Base-by-base conservation (phyloP, 1,140 invertebrate species). In the Doryteuthis pealeii region DNA sequence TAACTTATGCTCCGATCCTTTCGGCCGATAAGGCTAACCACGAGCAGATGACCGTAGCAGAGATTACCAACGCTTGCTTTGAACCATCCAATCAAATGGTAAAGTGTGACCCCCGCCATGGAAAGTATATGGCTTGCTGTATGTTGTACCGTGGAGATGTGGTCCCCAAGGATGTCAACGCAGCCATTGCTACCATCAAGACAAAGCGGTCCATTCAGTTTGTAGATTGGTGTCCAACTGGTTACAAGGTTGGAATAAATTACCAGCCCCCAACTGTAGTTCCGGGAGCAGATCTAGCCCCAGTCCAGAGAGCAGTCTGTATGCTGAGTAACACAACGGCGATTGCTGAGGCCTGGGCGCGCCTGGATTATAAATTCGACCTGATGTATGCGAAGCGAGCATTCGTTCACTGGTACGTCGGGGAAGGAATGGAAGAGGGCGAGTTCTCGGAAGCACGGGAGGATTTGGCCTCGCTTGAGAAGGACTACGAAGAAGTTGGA, bases 141-240 rank as follows among this genome's bases (percentile, higher is more conserved):
- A 69, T 87, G 73, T 76, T 85, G 45, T 86, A 82, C 74, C 72
- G 84, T 33, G 84, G 84, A 4, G 3, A 80, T 68, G 76, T 80
- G 26, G 72, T 74, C 8, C 77, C 77, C 30, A 95, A 95, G 83
- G 94, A 94, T 85, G 94, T 95, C 70, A 95, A 95, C 84, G 92
- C 93, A 15, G 93, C 94, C 32, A 94, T 95, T 78, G 93, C 77
- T 30, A 90, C 91, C 40, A 94, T 95, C 86, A 95, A 95, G 85
- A 94, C 92, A 0, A 93, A 93, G 80, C 88, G 77, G 72, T 92
- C 92, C 78, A 94, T 96, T 81, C 93, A 94, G 88, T 96, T 96
- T 87, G 94, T 95, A 32, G 94, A 95, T 89, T 95, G 94, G 94
- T 95, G 94, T 88, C 94, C 94, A 66, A 95, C 94, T 81, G 94